Percentiles rank a stretch among this genome's conserved stretches.
Conservation (phyloP, 2,888 invertebrate species). For the Himalopsyche kuldschensis region DNA sequence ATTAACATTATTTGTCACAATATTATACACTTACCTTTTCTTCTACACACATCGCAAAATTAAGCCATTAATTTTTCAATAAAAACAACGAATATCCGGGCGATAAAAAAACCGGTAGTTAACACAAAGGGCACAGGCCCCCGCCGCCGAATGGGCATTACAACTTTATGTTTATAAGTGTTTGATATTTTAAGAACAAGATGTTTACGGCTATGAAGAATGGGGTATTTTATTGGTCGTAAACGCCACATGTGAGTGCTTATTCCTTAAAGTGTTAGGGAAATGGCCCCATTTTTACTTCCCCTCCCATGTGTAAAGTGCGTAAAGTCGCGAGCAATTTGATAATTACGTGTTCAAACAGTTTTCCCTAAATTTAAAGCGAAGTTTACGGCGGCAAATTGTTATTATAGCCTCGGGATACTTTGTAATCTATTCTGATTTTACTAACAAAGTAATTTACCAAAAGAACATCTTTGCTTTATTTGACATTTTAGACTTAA, state of each 20-base stretch:
- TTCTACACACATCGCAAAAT: not conserved
- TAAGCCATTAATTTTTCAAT: not conserved
- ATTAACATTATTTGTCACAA: too few species aligned
- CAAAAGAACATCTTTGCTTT: too few species aligned
- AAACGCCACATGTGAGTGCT: not conserved
- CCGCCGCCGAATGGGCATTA: not conserved
- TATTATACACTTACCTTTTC: not conserved
- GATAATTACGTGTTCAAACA: not conserved
- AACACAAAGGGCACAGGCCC: not conserved
- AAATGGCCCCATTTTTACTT: not conserved
- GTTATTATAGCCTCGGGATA: not conserved
- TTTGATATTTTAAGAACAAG: constrained; percentile 4
- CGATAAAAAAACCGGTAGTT: not conserved
- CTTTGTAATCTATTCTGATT: too few species aligned
- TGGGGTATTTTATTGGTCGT: constrained; percentile 9
- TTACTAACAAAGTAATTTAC: too few species aligned
- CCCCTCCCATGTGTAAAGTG: not conserved
- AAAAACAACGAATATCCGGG: not conserved
- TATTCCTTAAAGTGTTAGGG: constrained; percentile 1
- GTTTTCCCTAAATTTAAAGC: not conserved
- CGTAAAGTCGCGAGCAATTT: not conserved
- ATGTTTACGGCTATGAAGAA: not conserved
- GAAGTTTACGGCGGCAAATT: not conserved
- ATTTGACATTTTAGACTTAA: too few species aligned
- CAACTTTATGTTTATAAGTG: constrained; percentile 1